Percentiles rank a stretch among this genome's conserved stretches.
Evolutionary conservation across 2,888 invertebrate species (phyloP).

Genomic region (Hirudinaria manillensis): DNA sequence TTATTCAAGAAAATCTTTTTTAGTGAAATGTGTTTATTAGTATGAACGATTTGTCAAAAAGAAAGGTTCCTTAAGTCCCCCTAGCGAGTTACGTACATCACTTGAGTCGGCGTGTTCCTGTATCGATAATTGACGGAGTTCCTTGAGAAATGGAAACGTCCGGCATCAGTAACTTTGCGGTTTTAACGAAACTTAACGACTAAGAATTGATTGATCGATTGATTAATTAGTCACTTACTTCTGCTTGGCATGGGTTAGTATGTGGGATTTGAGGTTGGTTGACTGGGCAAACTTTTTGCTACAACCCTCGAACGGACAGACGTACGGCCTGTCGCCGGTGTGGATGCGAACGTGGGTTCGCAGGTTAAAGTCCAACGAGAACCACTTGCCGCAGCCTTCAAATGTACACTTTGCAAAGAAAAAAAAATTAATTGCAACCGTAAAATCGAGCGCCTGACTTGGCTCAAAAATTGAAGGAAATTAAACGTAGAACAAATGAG

Average conservation of each 20-base stretch:
- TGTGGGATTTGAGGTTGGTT: constrained; percentile 94
- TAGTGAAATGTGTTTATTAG: neutral
- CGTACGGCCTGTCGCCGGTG: constrained; percentile 90
- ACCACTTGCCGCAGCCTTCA: constrained; percentile 92
- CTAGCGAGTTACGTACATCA: neutral
- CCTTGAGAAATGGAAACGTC: constrained; percentile 8
- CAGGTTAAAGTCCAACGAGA: constrained; percentile 90
- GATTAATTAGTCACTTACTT: constrained; percentile 36
- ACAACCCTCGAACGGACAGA: constrained; percentile 96
- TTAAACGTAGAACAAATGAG: neutral
- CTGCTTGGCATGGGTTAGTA: constrained; percentile 86
- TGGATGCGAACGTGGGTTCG: constrained; percentile 95
- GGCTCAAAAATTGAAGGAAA: neutral
- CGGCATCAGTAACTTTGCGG: neutral
- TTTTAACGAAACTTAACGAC: neutral
- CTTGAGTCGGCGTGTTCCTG: neutral
- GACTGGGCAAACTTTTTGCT: constrained; percentile 98
- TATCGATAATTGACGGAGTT: constrained; percentile 28
- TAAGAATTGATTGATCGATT: no score
- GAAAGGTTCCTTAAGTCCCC: neutral
- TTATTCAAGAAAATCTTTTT: neutral
- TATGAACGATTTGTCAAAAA: neutral
- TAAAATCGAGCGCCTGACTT: neutral
- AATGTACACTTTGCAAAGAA: constrained; percentile 68
- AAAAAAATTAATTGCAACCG: neutral